Conservation (phyloP, 1,140 invertebrate species). For the Drosophila athabasca region DNA sequence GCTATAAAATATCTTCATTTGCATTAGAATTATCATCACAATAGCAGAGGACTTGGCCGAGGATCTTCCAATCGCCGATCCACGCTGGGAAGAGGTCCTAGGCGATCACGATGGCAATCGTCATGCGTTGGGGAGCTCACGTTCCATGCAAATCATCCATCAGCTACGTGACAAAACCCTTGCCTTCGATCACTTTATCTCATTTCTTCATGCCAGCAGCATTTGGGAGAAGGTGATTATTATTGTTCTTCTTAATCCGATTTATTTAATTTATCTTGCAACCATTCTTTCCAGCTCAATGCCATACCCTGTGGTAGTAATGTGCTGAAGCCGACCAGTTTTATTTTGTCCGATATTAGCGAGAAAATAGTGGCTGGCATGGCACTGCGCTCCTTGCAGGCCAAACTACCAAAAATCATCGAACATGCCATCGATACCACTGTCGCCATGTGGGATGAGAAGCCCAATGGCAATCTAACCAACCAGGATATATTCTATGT, state of each 20-base stretch:
- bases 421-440: conserved; percentile 86
- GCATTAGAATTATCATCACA: conserved; percentile 86
- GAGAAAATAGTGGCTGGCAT: conserved; percentile 92
- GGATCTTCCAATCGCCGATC: conserved; percentile 94
- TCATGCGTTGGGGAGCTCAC: conserved; percentile 86
- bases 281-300: conserved; percentile 45
- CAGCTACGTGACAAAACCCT: conserved; percentile 94
- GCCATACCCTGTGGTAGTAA: conserved; percentile 85
- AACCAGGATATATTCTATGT: conserved; percentile 90
- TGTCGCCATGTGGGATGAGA: conserved; percentile 84
- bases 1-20: conserved; percentile 73
- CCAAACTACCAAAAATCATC: conserved; percentile 63
- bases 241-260: not conserved
- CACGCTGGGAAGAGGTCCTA: conserved; percentile 88
- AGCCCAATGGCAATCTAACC: conserved; percentile 86
- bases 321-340: conserved; percentile 86
- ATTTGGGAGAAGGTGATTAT: conserved; percentile 89
- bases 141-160: conserved; percentile 91
- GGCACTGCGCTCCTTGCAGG: conserved; percentile 80
- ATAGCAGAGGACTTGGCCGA: conserved; percentile 92
- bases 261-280: not conserved
- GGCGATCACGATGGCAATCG: conserved; percentile 50
- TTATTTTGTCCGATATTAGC: conserved; percentile 88
- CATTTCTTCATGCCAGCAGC: conserved; percentile 90
- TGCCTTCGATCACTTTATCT: conserved; percentile 89